Base-by-base conservation (phyloP, 1,140 invertebrate species). In the Pseudomyrmex cubaensis region DNA sequence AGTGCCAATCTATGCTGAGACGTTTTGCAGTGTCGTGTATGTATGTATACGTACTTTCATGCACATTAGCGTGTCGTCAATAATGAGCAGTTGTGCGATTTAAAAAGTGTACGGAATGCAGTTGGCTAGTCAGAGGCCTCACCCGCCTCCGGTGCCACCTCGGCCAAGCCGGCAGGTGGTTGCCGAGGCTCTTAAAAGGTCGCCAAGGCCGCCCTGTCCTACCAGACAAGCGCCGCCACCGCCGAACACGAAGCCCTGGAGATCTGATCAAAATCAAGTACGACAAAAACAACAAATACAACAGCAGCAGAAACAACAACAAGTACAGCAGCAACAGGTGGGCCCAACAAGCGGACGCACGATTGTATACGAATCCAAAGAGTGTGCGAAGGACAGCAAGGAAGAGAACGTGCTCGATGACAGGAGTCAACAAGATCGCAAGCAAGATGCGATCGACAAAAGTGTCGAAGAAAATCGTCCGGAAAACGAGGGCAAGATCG, bases 111-210 rank as follows among this genome's bases (percentile, higher is more conserved):
- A 25, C 62, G 77, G 87, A 74, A 94, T 94, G 94, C 92, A 94
- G 91, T 85, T 94, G 74, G 93, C 93, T 67, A 92, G 90, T 64
- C 91, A 92, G 80, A 93, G 92, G 46, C 91, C 92, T 77, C 95
- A 96, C 78, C 96, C 96, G 57, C 96, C 96, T 62, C 96, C 96
- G 75, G 96, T 97, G 63, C 96, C 96, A n/a, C 96, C 96, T 35
- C 93, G 96, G 74, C 96, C 96, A 15, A 96, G 96, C 90, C 95
- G 96, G 90, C 95, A 95, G 90, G 94, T 96, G 88, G 96, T 96
- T 52, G 96, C 96, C 1, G 96, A 97, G 91, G 96, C 96, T 8
- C 93, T 97, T 62, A 96, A 96, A 54, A 96, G 96, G 93, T 95
- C 85, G 90, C 95, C 85, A 93, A 95, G 89, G 93, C 95, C 90